Percentiles rank a stretch among this genome's conserved stretches.
Evolutionary conservation across 2,888 invertebrate species (phyloP).

Genomic region (Schrankia costaestrigalis): DNA sequence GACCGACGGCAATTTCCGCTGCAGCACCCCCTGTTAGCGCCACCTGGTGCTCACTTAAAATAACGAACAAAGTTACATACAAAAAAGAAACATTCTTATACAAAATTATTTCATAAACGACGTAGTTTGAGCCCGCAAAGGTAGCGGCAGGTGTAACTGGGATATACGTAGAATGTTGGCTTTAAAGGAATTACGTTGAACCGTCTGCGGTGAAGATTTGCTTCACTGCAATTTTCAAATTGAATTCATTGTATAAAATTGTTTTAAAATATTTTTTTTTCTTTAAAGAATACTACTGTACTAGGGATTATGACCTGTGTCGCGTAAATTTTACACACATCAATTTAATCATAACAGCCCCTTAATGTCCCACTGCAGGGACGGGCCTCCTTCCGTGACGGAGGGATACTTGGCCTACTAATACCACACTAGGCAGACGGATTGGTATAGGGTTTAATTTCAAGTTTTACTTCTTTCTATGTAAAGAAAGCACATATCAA

Average conservation of each 20-base stretch:
- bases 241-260: conserved; percentile 29
- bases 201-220: conserved; percentile 41
- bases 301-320: no score
- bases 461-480: no score
- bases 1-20: conserved; percentile 64
- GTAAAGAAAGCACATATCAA: no score
- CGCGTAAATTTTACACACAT: no score
- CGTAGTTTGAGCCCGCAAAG: conserved; percentile 30
- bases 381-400: no score
- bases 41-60: conserved; percentile 59
- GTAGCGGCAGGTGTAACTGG: conserved; percentile 47
- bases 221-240: conserved; percentile 41
- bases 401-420: no score
- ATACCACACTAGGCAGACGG: no score
- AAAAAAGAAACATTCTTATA: conserved; percentile 25
- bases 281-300: no score
- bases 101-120: conserved; percentile 45
- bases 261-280: no score
- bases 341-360: no score
- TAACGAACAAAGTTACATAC: conserved; percentile 38
- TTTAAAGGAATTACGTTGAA: conserved; percentile 51
- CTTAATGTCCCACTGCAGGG: no score
- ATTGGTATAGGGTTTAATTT: no score
- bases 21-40: conserved; percentile 52
- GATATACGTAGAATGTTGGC: conserved; percentile 38